A percentile compares a stretch with the other conserved stretches of the same genome.
These are phyloP conservation scores for Adelognathus sp. DNA, from an alignment of 2,888 invertebrate genomes.

Conservation along the genomic window DNA sequence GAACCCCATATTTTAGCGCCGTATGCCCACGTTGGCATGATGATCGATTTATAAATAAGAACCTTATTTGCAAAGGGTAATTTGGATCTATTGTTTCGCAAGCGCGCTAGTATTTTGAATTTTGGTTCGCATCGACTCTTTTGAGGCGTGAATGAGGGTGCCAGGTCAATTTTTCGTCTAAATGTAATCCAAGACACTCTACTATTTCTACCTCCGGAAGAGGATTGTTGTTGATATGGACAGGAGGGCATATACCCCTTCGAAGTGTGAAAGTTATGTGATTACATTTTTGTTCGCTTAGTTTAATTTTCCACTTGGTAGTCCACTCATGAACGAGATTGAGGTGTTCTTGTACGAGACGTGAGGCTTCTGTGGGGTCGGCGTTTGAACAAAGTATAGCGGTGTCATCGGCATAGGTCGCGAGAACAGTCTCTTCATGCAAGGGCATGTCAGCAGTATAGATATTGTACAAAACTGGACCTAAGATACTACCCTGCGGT, in stretches of 20 bases:
- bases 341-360: not conserved
- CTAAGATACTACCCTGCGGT: conserved; percentile 16
- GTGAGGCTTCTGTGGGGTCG: not conserved
- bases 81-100: not conserved
- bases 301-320: conserved; percentile 63
- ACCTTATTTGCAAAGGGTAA: not conserved
- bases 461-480: conserved; percentile 12
- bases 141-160: not conserved
- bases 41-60: not conserved
- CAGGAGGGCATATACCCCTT: conserved; percentile 29
- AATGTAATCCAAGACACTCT: conserved; percentile 62
- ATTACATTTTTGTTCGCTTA: conserved; percentile 62
- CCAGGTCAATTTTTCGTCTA: conserved; percentile 60
- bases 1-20: not conserved
- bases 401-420: conserved; percentile 32
- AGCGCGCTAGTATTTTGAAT: not conserved
- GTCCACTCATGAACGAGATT: conserved; percentile 44
- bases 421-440: not conserved
- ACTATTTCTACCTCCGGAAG: conserved; percentile 50
- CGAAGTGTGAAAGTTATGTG: conserved; percentile 63
- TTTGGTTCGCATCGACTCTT: not conserved
- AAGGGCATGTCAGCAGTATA: conserved; percentile 19
- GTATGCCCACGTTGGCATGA: not conserved
- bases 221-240: conserved; percentile 37
- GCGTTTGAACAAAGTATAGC: not conserved